Base-by-base conservation (phyloP, 1,140 invertebrate species). In the Tetragonula clypearis region DNA sequence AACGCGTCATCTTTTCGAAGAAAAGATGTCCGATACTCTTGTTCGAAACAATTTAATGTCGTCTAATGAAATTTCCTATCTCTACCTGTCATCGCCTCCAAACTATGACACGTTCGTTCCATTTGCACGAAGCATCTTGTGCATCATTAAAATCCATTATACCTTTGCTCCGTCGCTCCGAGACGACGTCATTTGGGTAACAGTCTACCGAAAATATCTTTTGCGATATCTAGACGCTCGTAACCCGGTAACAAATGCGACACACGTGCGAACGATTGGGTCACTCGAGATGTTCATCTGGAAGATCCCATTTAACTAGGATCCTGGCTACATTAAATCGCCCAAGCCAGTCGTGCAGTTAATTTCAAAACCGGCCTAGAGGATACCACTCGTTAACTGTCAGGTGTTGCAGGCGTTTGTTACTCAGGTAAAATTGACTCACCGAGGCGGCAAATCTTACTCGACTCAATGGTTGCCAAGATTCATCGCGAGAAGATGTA, bases 221-320 rank as follows among this genome's bases (percentile, higher is more conserved):
- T 26, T 8, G 8, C 21, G 15, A 76, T 60, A 41, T 62, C 21
- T 8, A 26, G 17, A 23, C 53, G 21, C 35, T 49, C 5, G 12
- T 11, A 41, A 49, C 23, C 53, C 3, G 21, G 21, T 23, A 69
- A 35, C 21, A 79, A 69, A 55, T 35, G 65, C 21, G 49, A 1
- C 11, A n/a, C 78, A 69, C 78, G 78, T 79, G 78, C 65, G 19
- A 9, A 21, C 26, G 21, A 68, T 12, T 35, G n/a, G 65, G 26
- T 79, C 78, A 17, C 65, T 69, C 69, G 35, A 35, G 35, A 68
- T 53, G 78, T 35, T 79, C 65, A 65, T 15, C 78, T n/a, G 12
- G 9, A 79, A 53, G 65, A 56, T 69, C 30, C 65, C 56, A 41
- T 23, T 35, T 56, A 56, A 15, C 26, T 17, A 35, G 21, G 30